phyloP scores from a whole-genome alignment of 2,888 invertebrate species.

The Mesorhabditis belari region DNA sequence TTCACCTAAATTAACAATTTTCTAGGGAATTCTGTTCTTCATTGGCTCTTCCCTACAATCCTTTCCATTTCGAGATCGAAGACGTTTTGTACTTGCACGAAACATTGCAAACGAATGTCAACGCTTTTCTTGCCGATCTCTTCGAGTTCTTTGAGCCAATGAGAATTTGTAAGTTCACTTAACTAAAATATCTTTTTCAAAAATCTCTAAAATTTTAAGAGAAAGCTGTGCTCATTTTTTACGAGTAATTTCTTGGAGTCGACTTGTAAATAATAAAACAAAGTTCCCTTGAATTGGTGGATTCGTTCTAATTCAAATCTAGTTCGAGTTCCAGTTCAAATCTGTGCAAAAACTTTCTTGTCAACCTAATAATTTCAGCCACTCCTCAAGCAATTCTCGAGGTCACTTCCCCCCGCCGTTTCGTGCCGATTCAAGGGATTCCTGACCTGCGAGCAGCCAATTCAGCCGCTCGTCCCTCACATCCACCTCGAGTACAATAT shows the following conservation, averaged over 20 bases:
- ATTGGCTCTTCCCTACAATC: constrained; percentile 48
- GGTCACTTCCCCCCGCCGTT: constrained; percentile 36
- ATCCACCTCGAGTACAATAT: constrained; percentile 26
- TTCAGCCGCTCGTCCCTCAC: constrained; percentile 29
- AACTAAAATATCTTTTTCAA: neutral
- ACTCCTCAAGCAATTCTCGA: constrained; percentile 14
- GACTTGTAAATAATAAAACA: too few species aligned
- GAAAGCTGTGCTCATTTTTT: too few species aligned
- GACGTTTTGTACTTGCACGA: constrained; percentile 56
- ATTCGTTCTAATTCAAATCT: neutral
- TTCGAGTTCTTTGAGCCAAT: constrained; percentile 54
- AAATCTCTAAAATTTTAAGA: too few species aligned
- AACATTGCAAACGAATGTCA: constrained; percentile 43
- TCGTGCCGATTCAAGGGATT: constrained; percentile 41
- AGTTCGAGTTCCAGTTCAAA: neutral
- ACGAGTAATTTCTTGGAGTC: too few species aligned
- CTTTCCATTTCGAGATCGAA: constrained; percentile 56
- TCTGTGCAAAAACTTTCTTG: too few species aligned
- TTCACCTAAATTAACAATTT: neutral
- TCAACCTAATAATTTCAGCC: constrained; percentile 5
- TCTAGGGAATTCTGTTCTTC: constrained; percentile 52
- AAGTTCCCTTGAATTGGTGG: too few species aligned
- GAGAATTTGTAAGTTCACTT: constrained; percentile 3
- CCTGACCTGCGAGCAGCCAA: constrained; percentile 47
- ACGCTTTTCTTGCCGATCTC: constrained; percentile 56